Percentiles rank a stretch among this genome's conserved stretches.
These are phyloP conservation scores for Diabrotica balteata DNA, from an alignment of 2,888 invertebrate genomes.

Conservation along the genomic window DNA sequence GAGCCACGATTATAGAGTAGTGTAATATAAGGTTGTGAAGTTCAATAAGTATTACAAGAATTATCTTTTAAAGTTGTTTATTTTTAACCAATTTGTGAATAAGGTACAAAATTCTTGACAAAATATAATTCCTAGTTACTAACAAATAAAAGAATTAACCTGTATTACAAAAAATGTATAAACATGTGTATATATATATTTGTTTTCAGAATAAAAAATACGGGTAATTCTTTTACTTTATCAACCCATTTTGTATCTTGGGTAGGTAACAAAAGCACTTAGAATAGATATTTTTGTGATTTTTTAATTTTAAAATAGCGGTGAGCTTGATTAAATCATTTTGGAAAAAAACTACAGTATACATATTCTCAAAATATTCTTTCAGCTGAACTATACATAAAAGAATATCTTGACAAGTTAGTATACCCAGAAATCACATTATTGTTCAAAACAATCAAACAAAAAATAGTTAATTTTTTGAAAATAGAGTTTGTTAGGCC, in stretches of 20 bases:
- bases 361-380: too few species aligned
- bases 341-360: too few species aligned
- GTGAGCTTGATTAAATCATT: too few species aligned
- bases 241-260: slow-evolving; percentile 27
- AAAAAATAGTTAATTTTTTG: not conserved
- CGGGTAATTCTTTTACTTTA: not conserved
- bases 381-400: not conserved
- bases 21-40: not conserved
- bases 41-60: not conserved
- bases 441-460: not conserved
- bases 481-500: slow-evolving; percentile 7
- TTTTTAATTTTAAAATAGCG: not conserved
- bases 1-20: not conserved
- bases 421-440: not conserved
- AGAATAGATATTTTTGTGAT: slow-evolving; percentile 6
- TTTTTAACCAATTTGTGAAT: slow-evolving; percentile 41
- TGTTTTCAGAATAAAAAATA: too few species aligned
- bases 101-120: slow-evolving; percentile 53
- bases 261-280: slow-evolving; percentile 11
- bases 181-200: too few species aligned
- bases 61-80: slow-evolving; percentile 30
- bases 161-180: too few species aligned
- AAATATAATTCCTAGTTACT: slow-evolving; percentile 31
- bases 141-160: slow-evolving; percentile 14
- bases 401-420: not conserved